Conservation (phyloP, 53 echinoderm and acorn worm species). For the Holothuria scabra region DNA sequence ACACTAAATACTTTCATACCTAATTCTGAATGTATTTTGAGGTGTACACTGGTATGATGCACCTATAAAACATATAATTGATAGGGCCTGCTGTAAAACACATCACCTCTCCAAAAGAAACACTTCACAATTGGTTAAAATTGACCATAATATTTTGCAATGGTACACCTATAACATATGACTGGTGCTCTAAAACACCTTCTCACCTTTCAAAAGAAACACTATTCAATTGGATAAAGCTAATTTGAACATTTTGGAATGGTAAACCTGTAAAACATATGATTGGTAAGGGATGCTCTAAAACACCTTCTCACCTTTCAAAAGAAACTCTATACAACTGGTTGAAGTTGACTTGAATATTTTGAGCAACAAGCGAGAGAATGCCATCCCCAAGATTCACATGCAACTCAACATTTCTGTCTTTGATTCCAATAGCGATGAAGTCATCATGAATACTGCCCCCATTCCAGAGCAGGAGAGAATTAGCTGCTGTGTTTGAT, state of each 20-base stretch:
- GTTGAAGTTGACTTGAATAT: slow-evolving; percentile 49
- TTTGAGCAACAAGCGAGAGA: slow-evolving; percentile 38
- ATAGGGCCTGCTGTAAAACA: background rate
- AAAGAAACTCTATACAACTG: slow-evolving; percentile 74
- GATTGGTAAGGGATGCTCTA: too few species aligned
- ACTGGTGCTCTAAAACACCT: background rate
- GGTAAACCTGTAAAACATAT: too few species aligned
- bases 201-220: slow-evolving; percentile 23
- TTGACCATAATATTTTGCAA: too few species aligned
- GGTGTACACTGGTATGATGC: too few species aligned
- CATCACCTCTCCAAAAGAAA: too few species aligned
- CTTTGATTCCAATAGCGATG: slow-evolving; percentile 73
- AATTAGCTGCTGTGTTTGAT: slow-evolving; percentile 52
- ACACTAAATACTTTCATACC: too few species aligned
- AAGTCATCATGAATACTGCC: slow-evolving; percentile 64
- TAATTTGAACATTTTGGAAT: too few species aligned
- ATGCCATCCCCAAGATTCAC: slow-evolving; percentile 84
- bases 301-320: slow-evolving; percentile 58
- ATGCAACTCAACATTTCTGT: slow-evolving; percentile 61
- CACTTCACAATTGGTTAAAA: too few species aligned
- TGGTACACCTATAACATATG: too few species aligned
- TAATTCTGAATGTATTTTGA: too few species aligned
- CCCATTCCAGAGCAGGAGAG: slow-evolving; percentile 88
- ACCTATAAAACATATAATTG: too few species aligned
- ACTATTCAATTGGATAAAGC: too few species aligned